These are phyloP conservation scores for Megaceryle maxima DNA, from an alignment of 2,113 vertebrate species.

Conservation along the genomic window DNA sequence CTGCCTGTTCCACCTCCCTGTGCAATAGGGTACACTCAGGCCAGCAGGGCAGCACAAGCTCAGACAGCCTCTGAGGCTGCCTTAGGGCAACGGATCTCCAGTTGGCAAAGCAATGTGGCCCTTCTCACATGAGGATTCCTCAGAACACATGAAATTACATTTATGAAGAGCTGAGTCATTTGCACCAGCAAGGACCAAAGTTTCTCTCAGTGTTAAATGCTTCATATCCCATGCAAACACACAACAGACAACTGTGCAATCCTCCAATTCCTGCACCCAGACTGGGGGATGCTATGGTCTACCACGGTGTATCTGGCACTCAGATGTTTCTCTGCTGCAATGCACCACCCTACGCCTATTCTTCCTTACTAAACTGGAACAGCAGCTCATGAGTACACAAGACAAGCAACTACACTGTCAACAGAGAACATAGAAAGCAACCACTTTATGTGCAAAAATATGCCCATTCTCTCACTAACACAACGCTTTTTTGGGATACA, in stretches of 20 bases:
- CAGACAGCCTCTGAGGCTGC: background rate
- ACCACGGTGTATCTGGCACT: background rate
- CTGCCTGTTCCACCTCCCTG: background rate
- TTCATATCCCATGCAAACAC: background rate
- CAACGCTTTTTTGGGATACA: background rate
- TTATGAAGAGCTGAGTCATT: background rate
- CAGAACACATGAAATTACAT: background rate
- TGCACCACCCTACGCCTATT: background rate
- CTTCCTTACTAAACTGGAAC: background rate
- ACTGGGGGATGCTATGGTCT: background rate
- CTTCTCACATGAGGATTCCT: background rate
- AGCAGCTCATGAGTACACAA: background rate
- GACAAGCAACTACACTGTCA: background rate
- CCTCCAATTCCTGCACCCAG: background rate
- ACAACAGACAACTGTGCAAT: background rate
- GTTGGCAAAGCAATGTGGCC: background rate
- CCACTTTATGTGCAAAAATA: background rate
- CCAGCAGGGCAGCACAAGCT: background rate
- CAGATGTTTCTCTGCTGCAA: background rate
- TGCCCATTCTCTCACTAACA: background rate
- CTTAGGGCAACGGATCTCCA: background rate
- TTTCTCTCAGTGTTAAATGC: background rate
- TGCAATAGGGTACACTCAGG: rapidly evolving
- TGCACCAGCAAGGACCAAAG: background rate
- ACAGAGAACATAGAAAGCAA: background rate